Evolutionary conservation across 2,888 invertebrate species (phyloP).

Genomic region (Microplitis manilae): DNA sequence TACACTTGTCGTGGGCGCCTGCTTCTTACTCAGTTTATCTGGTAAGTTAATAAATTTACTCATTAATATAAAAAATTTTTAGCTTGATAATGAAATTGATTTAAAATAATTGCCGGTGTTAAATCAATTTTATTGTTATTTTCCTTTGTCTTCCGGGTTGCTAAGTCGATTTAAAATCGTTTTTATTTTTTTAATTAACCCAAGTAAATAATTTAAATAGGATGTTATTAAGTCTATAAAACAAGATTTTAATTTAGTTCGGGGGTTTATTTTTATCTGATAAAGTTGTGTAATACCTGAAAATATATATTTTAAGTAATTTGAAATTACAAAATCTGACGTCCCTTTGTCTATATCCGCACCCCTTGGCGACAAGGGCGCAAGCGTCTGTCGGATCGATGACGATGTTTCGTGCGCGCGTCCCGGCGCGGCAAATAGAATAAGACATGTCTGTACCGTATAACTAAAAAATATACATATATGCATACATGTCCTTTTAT

Average conservation of each 20-base stretch:
- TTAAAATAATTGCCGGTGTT: neutral
- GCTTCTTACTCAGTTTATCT: constrained; percentile 50
- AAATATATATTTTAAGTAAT: neutral
- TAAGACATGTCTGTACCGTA: neutral
- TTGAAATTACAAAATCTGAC: constrained; percentile 9
- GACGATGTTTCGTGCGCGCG: constrained; percentile 48
- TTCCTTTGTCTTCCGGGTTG: constrained; percentile 22
- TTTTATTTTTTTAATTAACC: no score
- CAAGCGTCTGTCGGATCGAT: constrained; percentile 53
- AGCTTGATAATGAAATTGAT: no score
- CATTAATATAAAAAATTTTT: constrained; percentile 1
- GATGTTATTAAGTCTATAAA: no score
- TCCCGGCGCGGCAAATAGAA: constrained; percentile 22
- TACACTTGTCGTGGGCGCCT: constrained; percentile 50
- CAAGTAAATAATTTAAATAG: no score
- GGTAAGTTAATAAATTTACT: constrained; percentile 48
- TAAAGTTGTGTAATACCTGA: neutral
- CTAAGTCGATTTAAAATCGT: no score
- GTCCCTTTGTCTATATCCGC: constrained; percentile 20
- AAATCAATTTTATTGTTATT: neutral
- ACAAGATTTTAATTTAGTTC: neutral
- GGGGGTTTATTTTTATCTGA: neutral
- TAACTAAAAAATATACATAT: neutral
- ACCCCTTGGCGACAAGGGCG: constrained; percentile 25
- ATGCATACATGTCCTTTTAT: neutral